These are phyloP conservation scores for Corythucha ciliata DNA, from an alignment of 2,888 invertebrate species.

Conservation along the genomic window DNA sequence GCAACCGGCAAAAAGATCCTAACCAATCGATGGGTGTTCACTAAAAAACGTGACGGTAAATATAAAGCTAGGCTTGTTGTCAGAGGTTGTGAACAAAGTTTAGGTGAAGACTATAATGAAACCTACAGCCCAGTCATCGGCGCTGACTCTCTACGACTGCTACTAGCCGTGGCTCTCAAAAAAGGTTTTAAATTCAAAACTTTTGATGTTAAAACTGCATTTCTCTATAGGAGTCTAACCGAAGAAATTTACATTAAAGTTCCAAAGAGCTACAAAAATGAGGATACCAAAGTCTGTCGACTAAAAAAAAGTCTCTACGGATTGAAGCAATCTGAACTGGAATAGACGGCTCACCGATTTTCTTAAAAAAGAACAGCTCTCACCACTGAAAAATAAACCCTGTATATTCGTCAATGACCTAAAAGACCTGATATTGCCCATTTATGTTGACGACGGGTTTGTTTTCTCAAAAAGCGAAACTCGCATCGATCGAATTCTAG, in stretches of 20 bases:
- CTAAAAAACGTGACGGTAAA: conserved; percentile 26
- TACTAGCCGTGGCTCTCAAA: conserved; percentile 24
- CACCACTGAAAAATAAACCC: conserved; percentile 14
- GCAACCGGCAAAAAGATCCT: conserved; percentile 21
- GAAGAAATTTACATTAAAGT: conserved; percentile 27
- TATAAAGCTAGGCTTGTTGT: conserved; percentile 35
- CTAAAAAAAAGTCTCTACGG: conserved; percentile 29
- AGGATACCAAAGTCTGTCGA: conserved; percentile 20
- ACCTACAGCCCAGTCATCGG: conserved; percentile 35
- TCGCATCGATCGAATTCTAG: conserved; percentile 27
- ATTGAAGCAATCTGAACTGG: conserved; percentile 12
- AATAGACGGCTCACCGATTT: conserved; percentile 22
- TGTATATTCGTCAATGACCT: conserved; percentile 26
- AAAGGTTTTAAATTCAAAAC: background rate
- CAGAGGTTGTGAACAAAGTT: conserved; percentile 34
- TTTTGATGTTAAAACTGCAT: conserved; percentile 30
- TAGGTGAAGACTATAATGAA: conserved; percentile 34
- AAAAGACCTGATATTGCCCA: conserved; percentile 24
- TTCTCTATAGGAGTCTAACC: conserved; percentile 29
- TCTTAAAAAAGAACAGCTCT: conserved; percentile 20
- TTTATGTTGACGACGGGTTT: conserved; percentile 34
- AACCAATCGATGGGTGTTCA: conserved; percentile 36
- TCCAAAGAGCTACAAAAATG: conserved; percentile 27
- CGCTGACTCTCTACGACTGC: conserved; percentile 30
- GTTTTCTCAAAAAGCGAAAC: conserved; percentile 21